Percentiles rank a stretch among this genome's conserved stretches.
Conservation (phyloP, 2,888 invertebrate species). For the Lycia hirtaria region DNA sequence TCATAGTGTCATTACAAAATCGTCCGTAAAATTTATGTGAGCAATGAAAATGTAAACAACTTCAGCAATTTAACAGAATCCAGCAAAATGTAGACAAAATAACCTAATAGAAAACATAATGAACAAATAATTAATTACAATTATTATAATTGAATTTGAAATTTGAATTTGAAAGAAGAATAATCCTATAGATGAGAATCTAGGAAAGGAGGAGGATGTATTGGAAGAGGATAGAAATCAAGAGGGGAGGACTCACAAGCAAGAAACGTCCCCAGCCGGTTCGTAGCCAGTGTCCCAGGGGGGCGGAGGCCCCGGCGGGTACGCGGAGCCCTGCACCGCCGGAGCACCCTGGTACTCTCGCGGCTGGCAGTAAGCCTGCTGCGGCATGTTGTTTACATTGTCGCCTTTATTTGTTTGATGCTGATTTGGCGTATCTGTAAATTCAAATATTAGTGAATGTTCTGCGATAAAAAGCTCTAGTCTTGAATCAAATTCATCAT, state of each 20-base stretch:
- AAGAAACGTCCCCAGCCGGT: slow-evolving; percentile 81
- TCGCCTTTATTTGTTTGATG: slow-evolving; percentile 78
- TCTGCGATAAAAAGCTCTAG: slow-evolving; percentile 5
- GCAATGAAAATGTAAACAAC: no score
- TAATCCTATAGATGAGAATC: slow-evolving; percentile 20
- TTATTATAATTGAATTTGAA: neutral
- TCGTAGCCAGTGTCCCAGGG: slow-evolving; percentile 80
- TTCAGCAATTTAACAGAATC: no score
- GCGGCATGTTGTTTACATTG: slow-evolving; percentile 84
- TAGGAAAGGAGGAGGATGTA: slow-evolving; percentile 39
- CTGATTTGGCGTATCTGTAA: slow-evolving; percentile 79
- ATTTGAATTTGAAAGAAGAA: neutral
- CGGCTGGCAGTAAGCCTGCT: slow-evolving; percentile 72
- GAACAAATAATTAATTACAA: neutral
- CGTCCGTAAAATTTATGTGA: no score
- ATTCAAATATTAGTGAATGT: slow-evolving; percentile 53
- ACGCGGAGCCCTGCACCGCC: slow-evolving; percentile 66
- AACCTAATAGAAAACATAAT: neutral
- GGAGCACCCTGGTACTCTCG: slow-evolving; percentile 72
- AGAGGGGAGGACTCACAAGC: slow-evolving; percentile 83
- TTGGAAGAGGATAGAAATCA: slow-evolving; percentile 64
- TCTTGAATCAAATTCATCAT: neutral
- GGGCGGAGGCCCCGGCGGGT: slow-evolving; percentile 65
- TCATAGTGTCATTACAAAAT: no score
- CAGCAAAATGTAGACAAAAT: no score